These are phyloP conservation scores for Cercopithecus neglectus DNA, from an alignment of 2,797 vertebrate species.

Conservation along the genomic window DNA sequence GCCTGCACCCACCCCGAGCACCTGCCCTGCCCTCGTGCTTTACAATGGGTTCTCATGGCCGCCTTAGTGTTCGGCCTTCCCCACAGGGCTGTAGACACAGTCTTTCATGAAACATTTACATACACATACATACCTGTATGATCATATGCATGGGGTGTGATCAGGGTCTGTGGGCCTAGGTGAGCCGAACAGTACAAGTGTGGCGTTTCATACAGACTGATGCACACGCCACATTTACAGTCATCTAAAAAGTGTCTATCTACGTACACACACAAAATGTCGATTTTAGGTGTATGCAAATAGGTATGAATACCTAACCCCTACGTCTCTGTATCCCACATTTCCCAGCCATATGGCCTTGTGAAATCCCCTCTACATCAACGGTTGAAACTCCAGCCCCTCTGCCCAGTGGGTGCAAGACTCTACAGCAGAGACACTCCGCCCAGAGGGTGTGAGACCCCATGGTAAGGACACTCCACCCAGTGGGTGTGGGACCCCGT, in stretches of 20 bases:
- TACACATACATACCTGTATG: rapidly evolving
- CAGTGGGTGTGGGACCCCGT: rapidly evolving
- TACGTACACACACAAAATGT: not conserved
- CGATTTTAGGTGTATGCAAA: not conserved
- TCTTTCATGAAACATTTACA: not conserved
- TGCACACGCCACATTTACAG: rapidly evolving
- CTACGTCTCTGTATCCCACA: not conserved
- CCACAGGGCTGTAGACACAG: not conserved
- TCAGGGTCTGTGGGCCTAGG: too few relatives aligned
- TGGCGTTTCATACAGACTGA: rapidly evolving
- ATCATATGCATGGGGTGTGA: rapidly evolving
- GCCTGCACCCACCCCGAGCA: not conserved
- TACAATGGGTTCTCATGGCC: not conserved
- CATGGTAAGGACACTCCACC: rapidly evolving
- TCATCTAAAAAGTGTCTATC: not conserved
- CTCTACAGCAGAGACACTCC: rapidly evolving
- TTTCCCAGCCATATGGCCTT: not conserved
- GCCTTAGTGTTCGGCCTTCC: rapidly evolving
- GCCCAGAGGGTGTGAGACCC: too few relatives aligned
- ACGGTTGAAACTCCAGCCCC: not conserved
- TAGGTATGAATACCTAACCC: rapidly evolving
- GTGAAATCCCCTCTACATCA: not conserved
- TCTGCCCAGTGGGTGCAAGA: not conserved
- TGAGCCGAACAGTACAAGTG: rapidly evolving
- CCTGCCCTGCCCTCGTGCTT: not conserved